Evolutionary conservation across 2,888 invertebrate species (phyloP).

Genomic region (Drosophila neonasuta): DNA sequence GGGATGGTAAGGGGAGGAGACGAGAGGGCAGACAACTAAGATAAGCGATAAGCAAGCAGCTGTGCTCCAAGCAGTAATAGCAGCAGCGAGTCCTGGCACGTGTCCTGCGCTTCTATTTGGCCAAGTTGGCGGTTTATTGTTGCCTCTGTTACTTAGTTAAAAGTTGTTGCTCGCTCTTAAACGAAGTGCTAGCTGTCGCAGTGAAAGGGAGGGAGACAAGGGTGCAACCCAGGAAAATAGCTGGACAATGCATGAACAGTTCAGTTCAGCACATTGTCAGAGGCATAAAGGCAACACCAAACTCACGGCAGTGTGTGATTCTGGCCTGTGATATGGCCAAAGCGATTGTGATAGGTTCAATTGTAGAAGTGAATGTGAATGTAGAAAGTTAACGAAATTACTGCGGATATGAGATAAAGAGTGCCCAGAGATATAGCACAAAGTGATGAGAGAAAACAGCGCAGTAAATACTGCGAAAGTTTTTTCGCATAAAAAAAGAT

Average conservation of each 20-base stretch:
- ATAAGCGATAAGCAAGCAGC: constrained; percentile 56
- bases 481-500: no score
- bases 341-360: constrained; percentile 10
- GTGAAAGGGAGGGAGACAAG: background rate
- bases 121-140: constrained; percentile 60
- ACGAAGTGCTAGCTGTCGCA: constrained; percentile 2
- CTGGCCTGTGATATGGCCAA: background rate
- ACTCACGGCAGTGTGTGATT: background rate
- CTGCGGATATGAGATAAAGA: background rate
- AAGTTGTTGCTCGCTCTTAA: constrained; percentile 30
- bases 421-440: no score
- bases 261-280: constrained; percentile 28
- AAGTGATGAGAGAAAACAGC: no score
- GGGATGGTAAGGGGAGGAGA: background rate
- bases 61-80: constrained; percentile 47
- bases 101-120: constrained; percentile 40
- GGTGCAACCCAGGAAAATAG: constrained; percentile 26
- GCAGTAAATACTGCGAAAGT: no score
- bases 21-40: constrained; percentile 5
- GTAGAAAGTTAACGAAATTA: constrained; percentile 7
- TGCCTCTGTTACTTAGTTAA: constrained; percentile 52
- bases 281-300: background rate
- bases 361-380: background rate
- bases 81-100: constrained; percentile 50
- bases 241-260: constrained; percentile 43